phyloP scores from a whole-genome alignment of 2,888 invertebrate species.

The Himalopsyche japonica region DNA sequence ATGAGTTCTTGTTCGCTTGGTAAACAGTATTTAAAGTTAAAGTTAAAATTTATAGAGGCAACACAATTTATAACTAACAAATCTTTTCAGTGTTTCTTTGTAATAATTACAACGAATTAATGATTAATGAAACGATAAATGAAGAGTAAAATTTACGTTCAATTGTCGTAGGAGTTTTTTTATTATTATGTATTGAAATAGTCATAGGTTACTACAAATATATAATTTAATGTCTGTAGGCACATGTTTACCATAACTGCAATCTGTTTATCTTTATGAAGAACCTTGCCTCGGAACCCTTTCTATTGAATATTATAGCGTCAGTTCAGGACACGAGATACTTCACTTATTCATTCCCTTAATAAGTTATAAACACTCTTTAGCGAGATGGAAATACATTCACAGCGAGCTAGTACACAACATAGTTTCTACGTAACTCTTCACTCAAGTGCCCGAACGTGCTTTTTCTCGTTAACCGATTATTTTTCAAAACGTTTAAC shows the following conservation, averaged over 20 bases:
- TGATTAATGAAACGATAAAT: too few species aligned
- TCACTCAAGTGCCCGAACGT: neutral
- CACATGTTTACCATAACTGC: neutral
- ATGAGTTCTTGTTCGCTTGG: too few species aligned
- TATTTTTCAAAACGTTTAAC: neutral
- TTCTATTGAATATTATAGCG: neutral
- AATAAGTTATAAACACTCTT: neutral
- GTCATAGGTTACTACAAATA: too few species aligned
- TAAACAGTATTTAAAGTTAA: too few species aligned
- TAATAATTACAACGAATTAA: too few species aligned
- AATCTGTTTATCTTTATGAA: neutral
- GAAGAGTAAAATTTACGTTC: too few species aligned
- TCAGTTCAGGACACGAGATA: neutral
- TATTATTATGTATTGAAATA: too few species aligned
- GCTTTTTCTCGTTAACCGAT: neutral
- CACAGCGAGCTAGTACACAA: neutral
- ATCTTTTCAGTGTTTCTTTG: too few species aligned
- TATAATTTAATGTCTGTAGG: neutral
- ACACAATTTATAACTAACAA: too few species aligned
- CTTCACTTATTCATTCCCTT: neutral
- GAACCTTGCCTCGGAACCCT: neutral
- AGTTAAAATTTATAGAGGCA: too few species aligned
- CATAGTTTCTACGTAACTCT: neutral
- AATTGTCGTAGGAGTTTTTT: too few species aligned
- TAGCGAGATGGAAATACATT: neutral